phyloP scores from a whole-genome alignment of 2,888 invertebrate species.

The Cremastobaeus sp. region DNA sequence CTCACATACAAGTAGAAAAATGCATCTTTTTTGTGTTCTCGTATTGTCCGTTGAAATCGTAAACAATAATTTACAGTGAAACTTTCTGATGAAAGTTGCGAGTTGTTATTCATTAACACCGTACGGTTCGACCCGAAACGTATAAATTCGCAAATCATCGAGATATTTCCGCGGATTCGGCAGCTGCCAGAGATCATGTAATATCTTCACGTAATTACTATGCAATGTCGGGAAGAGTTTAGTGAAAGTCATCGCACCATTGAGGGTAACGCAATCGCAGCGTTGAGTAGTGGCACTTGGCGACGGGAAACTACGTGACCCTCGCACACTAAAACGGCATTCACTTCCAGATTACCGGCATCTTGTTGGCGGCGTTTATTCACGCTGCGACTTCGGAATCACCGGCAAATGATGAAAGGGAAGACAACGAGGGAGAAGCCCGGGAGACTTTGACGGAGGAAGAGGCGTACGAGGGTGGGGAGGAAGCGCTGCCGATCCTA shows the following conservation, averaged over 20 bases:
- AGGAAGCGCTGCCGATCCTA: conserved; percentile 68
- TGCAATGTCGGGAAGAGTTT: conserved; percentile 57
- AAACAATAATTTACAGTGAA: conserved; percentile 46
- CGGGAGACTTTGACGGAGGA: conserved; percentile 31
- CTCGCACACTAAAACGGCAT: conserved; percentile 34
- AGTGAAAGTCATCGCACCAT: conserved; percentile 71
- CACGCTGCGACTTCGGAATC: conserved; percentile 50
- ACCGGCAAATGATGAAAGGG: conserved; percentile 32
- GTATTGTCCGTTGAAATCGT: conserved; percentile 23
- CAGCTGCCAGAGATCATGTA: conserved; percentile 51
- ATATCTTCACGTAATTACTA: conserved; percentile 51
- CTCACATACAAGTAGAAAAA: neutral
- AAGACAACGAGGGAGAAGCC: conserved; percentile 18
- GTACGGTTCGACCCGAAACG: conserved; percentile 23
- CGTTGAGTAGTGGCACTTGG: conserved; percentile 32
- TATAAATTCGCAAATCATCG: conserved; percentile 38
- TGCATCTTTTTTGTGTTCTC: conserved; percentile 13
- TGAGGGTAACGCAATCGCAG: conserved; percentile 47
- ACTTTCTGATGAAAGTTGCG: conserved; percentile 50
- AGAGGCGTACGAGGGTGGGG: conserved; percentile 48
- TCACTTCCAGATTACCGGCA: conserved; percentile 69
- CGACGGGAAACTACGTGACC: conserved; percentile 46
- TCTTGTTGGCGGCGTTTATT: conserved; percentile 64
- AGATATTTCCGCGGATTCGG: conserved; percentile 4
- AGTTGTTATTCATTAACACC: conserved; percentile 35